These are phyloP conservation scores for Hedychridium roseum DNA, from an alignment of 2,888 invertebrate genomes.

Conservation along the genomic window DNA sequence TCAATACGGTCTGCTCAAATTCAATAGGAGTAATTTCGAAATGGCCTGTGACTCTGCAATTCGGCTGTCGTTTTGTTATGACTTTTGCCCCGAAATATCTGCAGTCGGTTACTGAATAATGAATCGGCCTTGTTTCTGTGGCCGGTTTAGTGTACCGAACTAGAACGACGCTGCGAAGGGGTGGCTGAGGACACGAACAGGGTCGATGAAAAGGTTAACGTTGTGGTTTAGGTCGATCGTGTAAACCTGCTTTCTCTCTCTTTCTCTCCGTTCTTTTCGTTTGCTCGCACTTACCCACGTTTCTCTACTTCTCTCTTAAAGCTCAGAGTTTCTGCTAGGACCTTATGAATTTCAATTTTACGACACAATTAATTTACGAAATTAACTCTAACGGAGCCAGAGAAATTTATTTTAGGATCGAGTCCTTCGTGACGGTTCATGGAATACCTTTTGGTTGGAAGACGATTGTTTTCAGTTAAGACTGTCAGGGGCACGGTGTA, in stretches of 20 bases:
- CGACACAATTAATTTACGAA: not conserved
- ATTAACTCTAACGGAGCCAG: not conserved
- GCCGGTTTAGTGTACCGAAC: conserved; percentile 35
- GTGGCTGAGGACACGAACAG: conserved; percentile 29
- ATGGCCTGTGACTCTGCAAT: too few relatives aligned
- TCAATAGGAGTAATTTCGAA: too few relatives aligned
- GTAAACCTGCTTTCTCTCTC: conserved; percentile 14
- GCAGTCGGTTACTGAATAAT: conserved; percentile 36
- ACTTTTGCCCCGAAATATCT: conserved; percentile 24
- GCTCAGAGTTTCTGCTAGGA: conserved; percentile 6
- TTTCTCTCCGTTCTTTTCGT: not conserved
- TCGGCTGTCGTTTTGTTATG: too few relatives aligned
- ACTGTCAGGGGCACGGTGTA: too few relatives aligned
- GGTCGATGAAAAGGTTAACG: conserved; percentile 46
- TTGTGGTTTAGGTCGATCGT: conserved; percentile 37
- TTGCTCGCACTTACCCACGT: not conserved
- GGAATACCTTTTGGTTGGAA: too few relatives aligned
- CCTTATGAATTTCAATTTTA: not conserved
- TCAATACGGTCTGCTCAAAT: too few relatives aligned
- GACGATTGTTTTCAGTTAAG: too few relatives aligned
- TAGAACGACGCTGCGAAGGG: conserved; percentile 32
- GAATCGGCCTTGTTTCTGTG: conserved; percentile 41
- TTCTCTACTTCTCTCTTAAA: not conserved
- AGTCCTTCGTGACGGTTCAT: too few relatives aligned
- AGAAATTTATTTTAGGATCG: too few relatives aligned